Evolutionary conservation across 2,797 vertebrate species (phyloP).

Genomic region (Mormyrops boulengeri): DNA sequence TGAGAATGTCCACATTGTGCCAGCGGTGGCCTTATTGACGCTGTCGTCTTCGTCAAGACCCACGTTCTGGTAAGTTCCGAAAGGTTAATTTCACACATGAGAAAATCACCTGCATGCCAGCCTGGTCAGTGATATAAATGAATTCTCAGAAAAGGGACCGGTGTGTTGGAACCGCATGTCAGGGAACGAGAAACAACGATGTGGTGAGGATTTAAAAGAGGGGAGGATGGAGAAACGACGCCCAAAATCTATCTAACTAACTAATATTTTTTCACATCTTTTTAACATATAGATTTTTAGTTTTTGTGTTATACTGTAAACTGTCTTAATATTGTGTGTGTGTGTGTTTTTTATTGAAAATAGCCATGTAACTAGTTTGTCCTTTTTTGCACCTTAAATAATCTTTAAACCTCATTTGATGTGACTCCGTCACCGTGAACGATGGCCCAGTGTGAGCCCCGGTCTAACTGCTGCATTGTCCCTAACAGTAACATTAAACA

Average conservation of each 20-base stretch:
- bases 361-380: background rate
- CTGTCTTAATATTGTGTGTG: background rate
- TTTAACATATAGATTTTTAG: background rate
- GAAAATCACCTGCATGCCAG: background rate
- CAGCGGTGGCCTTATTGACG: background rate
- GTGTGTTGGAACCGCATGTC: background rate
- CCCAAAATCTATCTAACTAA: background rate
- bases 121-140: background rate
- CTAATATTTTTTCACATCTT: background rate
- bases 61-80: background rate
- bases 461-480: background rate
- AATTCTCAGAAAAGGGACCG: background rate
- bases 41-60: background rate
- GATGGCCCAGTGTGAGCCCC: background rate
- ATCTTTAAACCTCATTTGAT: background rate
- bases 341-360: too few relatives aligned
- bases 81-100: background rate
- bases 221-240: background rate
- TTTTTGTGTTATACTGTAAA: background rate
- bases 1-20: background rate
- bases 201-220: background rate
- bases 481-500: background rate
- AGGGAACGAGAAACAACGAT: background rate
- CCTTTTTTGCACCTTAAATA: background rate
- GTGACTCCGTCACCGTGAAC: background rate